phyloP scores from a whole-genome alignment of 64 coral and sea anemone species.

The Actinia equina region DNA sequence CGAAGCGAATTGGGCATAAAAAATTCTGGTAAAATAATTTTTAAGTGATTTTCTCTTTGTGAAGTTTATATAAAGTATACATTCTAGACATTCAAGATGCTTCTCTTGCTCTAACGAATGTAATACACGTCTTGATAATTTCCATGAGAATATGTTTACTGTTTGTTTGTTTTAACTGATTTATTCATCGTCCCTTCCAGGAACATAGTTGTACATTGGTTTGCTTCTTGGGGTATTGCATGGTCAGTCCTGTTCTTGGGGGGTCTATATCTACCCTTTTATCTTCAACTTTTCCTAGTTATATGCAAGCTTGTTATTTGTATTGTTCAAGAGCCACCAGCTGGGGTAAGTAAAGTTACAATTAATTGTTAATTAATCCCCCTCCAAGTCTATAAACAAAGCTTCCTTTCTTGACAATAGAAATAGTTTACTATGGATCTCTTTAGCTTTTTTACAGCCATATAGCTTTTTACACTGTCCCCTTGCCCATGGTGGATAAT shows the following conservation, averaged over 20 bases:
- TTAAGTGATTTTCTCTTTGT: not conserved
- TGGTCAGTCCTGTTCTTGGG: slow-evolving; percentile 78
- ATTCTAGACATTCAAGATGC: too few relatives aligned
- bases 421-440: too few relatives aligned
- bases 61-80: too few relatives aligned
- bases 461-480: too few relatives aligned
- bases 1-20: slow-evolving; percentile 78
- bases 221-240: slow-evolving; percentile 67
- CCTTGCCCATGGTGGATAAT: too few relatives aligned
- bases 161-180: not conserved
- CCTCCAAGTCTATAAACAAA: too few relatives aligned
- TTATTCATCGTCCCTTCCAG: not conserved
- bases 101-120: too few relatives aligned
- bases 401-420: too few relatives aligned
- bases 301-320: slow-evolving; percentile 60
- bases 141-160: not conserved
- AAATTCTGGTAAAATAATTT: slow-evolving; percentile 74
- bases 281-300: slow-evolving; percentile 50
- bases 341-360: slow-evolving; percentile 51
- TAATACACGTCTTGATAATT: too few relatives aligned
- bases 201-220: slow-evolving; percentile 66
- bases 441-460: too few relatives aligned
- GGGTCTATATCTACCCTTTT: slow-evolving; percentile 48
- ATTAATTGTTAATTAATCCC: not conserved
- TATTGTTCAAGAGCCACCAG: slow-evolving; percentile 75